Base-by-base conservation (phyloP, 2,888 invertebrate species). In the Herminia tarsipennalis region DNA sequence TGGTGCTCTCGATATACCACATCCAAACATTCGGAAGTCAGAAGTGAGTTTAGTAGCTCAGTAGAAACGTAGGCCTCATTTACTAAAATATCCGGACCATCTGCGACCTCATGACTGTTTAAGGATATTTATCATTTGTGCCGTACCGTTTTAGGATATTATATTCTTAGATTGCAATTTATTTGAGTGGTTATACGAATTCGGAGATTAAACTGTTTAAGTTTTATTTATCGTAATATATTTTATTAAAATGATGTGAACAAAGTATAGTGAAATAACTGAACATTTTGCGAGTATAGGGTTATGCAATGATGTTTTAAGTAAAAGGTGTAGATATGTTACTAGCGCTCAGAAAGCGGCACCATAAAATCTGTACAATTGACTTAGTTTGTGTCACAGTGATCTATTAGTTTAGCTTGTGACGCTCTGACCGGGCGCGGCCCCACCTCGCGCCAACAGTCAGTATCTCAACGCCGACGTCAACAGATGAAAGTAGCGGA, bases 11-110 rank as follows among this genome's bases (percentile, higher is more conserved):
- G 1, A 25, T 0, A 28, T 30, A 12, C 62, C 53, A 47, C 12
- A 39, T 62, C 62, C 56, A 42, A 14, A 13, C 16, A 29, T 43
- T 37, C 29, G 22, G 24, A 13, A 14, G 20, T 30, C 8, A 12
- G 8, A 35, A 34, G 28, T 39, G 38, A 24, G 42, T 60, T 76
- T 81, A 75, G 62, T 70, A 70, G 58, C 68, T 79, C 70, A 66
- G 70, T 76, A 71, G 67, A 73, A 78, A 78, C 76, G 78, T 77
- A 76, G 78, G 78, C 78, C 84, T 88, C 87, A 85, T 87, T 87
- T 85, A 83, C 81, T 85, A 83, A 88, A 89, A 87, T 81, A 87
- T 83, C 84, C 75, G 65, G 66, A 65, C 72, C 87, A 88, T 85
- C 87, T 89, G 88, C 76, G 83, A 77, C 84, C 80, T 81, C 76